Evolutionary conservation across 2,888 invertebrate genomes (phyloP), one percentile per base, ranked within the genome.

Genomic region (Leptopilina drosophilae): DNA sequence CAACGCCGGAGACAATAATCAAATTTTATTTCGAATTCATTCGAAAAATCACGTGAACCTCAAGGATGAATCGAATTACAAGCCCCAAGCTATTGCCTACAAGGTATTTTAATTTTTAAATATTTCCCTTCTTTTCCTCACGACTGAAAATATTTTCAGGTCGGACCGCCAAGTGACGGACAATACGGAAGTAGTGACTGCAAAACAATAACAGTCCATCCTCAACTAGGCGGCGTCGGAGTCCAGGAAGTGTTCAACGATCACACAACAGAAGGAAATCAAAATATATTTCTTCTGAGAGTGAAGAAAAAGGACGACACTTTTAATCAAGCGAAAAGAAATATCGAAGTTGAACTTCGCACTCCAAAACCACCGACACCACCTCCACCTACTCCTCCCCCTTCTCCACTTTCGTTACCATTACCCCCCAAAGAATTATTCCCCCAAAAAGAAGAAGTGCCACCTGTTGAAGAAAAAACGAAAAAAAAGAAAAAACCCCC

Each of bases 291-390:
- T 77, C 80, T 91, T 42, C 76, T 91, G 33, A 87, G 84, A 8
- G 85, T 91, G 49, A 90, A 90, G 64, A 91, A 89, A 78, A 87
- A 88, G 53, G 80, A 85, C 0, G 86, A 86, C 5, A 7, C 46
- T 0, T 11, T 46, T 0, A 84, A 86, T 0, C 77, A 82, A 26
- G 85, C 84, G 64, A 87, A 85, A 26, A 86, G 86, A 26, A 89
- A 90, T 76, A 78, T 91, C 8, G 91, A 91, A 78, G 76, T 91
- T 3, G 91, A 91, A 80, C 79, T 91, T n/a, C 84, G 87, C 53
- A 91, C 90, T 1, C 90, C 91, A 0, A 89, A 86, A 77, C 85
- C 84, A 42, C 86, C 87, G 15, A 81, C 80, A 7, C 82, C 81
- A 14, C 79, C 80, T 33, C 80, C 78, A 4, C 82, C 79, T 15